Conservation (phyloP, 2,888 invertebrate species). For the Phortica okadai region DNA sequence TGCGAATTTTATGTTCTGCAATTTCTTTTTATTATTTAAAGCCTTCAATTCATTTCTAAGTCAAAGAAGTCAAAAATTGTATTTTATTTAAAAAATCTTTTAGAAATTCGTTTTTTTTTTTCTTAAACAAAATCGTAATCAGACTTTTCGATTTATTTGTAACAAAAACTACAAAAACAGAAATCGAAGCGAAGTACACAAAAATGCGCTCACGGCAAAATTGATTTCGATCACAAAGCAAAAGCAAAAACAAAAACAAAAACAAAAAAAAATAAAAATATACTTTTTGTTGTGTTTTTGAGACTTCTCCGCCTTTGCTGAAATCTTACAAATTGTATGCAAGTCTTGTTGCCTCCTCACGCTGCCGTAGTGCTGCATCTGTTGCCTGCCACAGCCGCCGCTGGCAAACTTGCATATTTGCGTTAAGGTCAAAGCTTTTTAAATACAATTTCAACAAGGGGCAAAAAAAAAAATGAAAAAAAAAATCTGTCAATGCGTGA, state of each 20-base stretch:
- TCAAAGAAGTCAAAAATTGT: too few species aligned
- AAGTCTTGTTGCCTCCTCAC: not conserved
- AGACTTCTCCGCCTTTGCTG: not conserved
- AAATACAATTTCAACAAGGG: conserved; percentile 4
- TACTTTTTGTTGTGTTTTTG: not conserved
- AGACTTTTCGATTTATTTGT: too few species aligned
- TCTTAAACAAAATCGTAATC: too few species aligned
- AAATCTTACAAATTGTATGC: not conserved
- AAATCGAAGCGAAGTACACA: too few species aligned
- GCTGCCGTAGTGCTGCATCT: not conserved
- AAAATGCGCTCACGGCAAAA: not conserved
- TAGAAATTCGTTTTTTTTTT: too few species aligned
- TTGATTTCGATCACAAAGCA: not conserved
- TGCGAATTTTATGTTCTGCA: not conserved
- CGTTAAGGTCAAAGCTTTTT: conserved; percentile 22
- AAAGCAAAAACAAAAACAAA: not conserved
- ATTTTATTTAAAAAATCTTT: too few species aligned
- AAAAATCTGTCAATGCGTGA: conserved; percentile 63
- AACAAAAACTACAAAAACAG: too few species aligned
- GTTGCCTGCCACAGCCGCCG: not conserved
- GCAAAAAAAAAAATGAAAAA: not conserved
- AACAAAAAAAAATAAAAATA: too few species aligned
- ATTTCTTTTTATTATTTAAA: not conserved
- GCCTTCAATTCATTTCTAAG: too few species aligned
- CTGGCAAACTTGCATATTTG: conserved; percentile 22